phyloP scores from a whole-genome alignment of 2,888 invertebrate genomes.

The Polyommatus iphigenia region DNA sequence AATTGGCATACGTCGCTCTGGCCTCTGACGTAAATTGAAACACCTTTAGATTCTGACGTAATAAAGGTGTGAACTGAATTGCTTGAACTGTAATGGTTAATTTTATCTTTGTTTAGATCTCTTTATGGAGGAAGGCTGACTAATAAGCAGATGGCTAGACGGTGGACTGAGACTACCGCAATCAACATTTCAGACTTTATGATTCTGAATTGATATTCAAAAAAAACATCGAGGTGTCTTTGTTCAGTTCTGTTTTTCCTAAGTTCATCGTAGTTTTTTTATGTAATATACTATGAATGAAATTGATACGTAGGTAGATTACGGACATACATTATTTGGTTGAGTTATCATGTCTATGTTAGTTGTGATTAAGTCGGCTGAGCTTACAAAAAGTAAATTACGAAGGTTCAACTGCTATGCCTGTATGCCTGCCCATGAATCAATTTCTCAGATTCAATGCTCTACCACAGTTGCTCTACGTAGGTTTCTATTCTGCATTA shows the following conservation, averaged over 20 bases:
- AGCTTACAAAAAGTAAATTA: background rate
- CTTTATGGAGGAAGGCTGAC: background rate
- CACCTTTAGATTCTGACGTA: conserved; percentile 43
- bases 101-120: conserved; percentile 2
- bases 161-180: background rate
- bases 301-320: no score
- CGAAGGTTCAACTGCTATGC: background rate
- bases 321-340: background rate
- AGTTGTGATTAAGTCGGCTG: background rate
- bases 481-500: no score
- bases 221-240: background rate
- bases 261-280: no score
- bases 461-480: no score
- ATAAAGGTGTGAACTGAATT: conserved; percentile 34
- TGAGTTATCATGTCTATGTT: background rate
- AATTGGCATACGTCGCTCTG: conserved; percentile 34
- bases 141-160: no score
- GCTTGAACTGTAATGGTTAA: conserved; percentile 17
- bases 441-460: no score
- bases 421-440: no score
- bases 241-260: background rate
- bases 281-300: no score
- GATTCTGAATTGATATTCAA: background rate
- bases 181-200: background rate
- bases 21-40: conserved; percentile 46